A percentile compares a stretch with the other conserved stretches of the same genome.
These are phyloP conservation scores for Acanthochromis polyacanthus DNA, from an alignment of 2,113 vertebrate species.

Conservation along the genomic window DNA sequence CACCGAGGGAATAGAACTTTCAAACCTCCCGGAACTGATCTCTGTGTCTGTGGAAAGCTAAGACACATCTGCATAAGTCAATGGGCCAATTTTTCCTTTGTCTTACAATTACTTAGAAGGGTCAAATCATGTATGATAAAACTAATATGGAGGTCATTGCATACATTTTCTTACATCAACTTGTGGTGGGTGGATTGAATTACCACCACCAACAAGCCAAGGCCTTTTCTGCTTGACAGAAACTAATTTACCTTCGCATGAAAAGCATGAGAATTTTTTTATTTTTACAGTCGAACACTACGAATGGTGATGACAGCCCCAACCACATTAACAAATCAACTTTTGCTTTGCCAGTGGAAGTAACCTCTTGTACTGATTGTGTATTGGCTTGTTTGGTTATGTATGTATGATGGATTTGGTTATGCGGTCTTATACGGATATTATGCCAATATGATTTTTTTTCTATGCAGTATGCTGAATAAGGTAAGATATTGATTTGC, in stretches of 20 bases:
- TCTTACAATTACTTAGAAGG: neutral
- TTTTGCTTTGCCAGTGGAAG: neutral
- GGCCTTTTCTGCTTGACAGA: neutral
- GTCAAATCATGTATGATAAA: neutral
- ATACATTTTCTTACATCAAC: constrained; percentile 10
- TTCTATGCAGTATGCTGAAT: constrained; percentile 27
- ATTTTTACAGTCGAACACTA: neutral
- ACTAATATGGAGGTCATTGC: neutral
- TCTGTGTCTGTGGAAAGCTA: neutral
- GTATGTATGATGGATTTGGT: constrained; percentile 22
- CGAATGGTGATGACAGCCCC: neutral
- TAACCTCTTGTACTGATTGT: constrained; percentile 1
- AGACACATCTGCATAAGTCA: constrained; percentile 3
- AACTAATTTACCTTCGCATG: constrained; percentile 1
- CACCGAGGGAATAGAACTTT: neutral
- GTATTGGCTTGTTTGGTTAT: constrained; percentile 21
- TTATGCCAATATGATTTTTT: constrained; percentile 21
- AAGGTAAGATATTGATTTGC: constrained; percentile 69
- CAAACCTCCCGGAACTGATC: neutral
- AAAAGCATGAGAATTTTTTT: constrained; percentile 24
- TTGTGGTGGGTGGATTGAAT: constrained; percentile 2
- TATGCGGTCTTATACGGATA: constrained; percentile 10
- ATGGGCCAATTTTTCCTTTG: neutral
- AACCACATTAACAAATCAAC: neutral
- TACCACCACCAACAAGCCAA: constrained; percentile 11